These are phyloP conservation scores for Burhinus oedicnemus DNA, from an alignment of 2,113 vertebrate genomes.

Conservation along the genomic window DNA sequence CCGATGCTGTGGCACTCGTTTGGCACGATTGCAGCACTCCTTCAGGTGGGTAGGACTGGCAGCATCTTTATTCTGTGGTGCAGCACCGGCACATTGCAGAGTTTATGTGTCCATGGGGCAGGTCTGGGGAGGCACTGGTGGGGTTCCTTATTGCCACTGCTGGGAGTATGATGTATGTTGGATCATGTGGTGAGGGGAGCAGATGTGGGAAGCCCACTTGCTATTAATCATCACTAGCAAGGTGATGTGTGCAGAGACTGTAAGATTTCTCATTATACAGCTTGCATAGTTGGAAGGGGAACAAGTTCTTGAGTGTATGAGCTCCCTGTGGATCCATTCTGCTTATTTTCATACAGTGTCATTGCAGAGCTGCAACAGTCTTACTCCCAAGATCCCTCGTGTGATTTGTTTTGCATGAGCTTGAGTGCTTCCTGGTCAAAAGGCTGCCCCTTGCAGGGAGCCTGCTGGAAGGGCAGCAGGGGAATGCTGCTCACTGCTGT, in stretches of 20 bases:
- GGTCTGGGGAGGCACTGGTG: not conserved
- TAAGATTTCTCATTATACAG: not conserved
- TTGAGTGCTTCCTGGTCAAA: not conserved
- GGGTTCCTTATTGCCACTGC: not conserved
- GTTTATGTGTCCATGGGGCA: not conserved
- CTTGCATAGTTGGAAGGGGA: not conserved
- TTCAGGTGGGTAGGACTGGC: conserved; percentile 82
- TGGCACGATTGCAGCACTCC: conserved; percentile 93
- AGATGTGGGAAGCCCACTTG: not conserved
- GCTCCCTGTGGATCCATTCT: not conserved
- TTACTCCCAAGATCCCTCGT: not conserved
- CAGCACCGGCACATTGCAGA: not conserved
- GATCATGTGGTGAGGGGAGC: not conserved
- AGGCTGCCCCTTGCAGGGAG: not conserved
- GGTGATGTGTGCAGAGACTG: not conserved
- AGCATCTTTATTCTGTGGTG: fast-evolving
- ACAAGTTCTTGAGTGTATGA: not conserved
- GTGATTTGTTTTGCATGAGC: not conserved
- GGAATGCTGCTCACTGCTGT: not conserved
- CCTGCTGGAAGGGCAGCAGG: not conserved
- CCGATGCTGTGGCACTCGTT: conserved; percentile 99
- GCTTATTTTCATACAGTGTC: not conserved
- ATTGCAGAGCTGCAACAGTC: not conserved
- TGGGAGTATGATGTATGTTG: not conserved
- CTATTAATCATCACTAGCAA: not conserved